Conservation (phyloP, 2,888 invertebrate genomes). For the Troides helena region DNA sequence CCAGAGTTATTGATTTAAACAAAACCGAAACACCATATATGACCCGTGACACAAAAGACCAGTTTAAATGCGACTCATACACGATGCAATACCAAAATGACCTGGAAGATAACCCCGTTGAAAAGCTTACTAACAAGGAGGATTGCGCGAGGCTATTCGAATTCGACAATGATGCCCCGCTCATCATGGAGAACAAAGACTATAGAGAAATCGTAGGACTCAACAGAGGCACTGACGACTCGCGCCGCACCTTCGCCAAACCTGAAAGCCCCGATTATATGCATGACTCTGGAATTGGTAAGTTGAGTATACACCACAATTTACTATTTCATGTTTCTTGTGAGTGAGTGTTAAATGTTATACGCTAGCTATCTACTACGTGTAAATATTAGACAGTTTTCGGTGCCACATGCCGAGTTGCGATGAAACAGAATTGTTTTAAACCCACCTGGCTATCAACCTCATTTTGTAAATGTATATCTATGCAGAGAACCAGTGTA, state of each 20-base stretch:
- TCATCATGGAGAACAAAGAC: slow-evolving; percentile 75
- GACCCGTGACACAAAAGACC: slow-evolving; percentile 63
- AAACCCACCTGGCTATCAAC: no score
- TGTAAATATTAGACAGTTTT: no score
- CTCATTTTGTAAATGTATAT: no score
- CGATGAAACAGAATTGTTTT: no score
- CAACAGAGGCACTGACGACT: slow-evolving; percentile 73
- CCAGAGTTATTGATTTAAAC: slow-evolving; percentile 77
- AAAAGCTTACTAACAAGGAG: slow-evolving; percentile 68
- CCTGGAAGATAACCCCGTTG: slow-evolving; percentile 66
- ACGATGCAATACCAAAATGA: slow-evolving; percentile 51
- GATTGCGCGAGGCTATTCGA: slow-evolving; percentile 78
- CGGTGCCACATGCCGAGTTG: no score
- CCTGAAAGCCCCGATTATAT: slow-evolving; percentile 77
- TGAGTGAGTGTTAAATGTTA: background rate
- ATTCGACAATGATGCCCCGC: slow-evolving; percentile 80
- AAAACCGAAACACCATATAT: slow-evolving; percentile 69
- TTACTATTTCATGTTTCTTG: background rate
- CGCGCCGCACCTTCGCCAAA: slow-evolving; percentile 74
- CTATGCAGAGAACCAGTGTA: no score
- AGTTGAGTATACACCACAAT: slow-evolving; percentile 12
- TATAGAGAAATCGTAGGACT: slow-evolving; percentile 71
- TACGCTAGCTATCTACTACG: background rate
- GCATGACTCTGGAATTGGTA: slow-evolving; percentile 79
- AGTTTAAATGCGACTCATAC: slow-evolving; percentile 59